A percentile compares a stretch with the other conserved stretches of the same genome.
phyloP scores from a whole-genome alignment of 2,888 invertebrate species.

The Thera obeliscata region DNA sequence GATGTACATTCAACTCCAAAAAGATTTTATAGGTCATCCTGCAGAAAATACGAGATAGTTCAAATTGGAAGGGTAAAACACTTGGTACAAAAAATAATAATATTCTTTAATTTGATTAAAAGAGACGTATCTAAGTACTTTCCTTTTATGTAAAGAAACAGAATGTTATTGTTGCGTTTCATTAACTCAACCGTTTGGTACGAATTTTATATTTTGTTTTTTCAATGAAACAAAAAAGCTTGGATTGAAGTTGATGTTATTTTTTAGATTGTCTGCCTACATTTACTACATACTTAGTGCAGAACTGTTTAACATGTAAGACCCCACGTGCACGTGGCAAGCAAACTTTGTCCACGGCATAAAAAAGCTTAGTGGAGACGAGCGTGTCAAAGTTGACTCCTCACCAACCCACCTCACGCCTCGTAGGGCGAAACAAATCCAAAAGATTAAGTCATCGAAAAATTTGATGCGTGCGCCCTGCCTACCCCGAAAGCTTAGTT shows the following conservation, averaged over 20 bases:
- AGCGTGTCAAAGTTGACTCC: slow-evolving; percentile 22
- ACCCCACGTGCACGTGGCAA: slow-evolving; percentile 11
- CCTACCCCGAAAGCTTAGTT: slow-evolving; percentile 60
- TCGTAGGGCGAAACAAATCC: slow-evolving; percentile 52
- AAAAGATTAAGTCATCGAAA: slow-evolving; percentile 65
- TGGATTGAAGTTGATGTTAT: not conserved
- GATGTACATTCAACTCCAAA: too few relatives aligned
- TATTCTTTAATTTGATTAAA: too few relatives aligned
- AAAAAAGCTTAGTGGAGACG: slow-evolving; percentile 20
- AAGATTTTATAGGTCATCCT: too few relatives aligned
- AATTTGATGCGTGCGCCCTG: slow-evolving; percentile 70
- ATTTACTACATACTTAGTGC: not conserved
- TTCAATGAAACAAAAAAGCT: not conserved
- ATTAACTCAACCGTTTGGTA: too few relatives aligned
- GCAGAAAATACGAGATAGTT: too few relatives aligned
- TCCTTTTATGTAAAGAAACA: too few relatives aligned
- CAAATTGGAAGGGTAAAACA: too few relatives aligned
- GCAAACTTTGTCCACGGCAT: slow-evolving; percentile 16
- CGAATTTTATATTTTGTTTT: too few relatives aligned
- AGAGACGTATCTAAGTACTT: too few relatives aligned
- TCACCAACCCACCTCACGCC: slow-evolving; percentile 47
- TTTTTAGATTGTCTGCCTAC: not conserved
- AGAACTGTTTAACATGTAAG: not conserved
- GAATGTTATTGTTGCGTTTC: too few relatives aligned
- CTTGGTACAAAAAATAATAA: too few relatives aligned